These are phyloP conservation scores for Cossypha caffra DNA, from an alignment of 2,797 vertebrate species.

Conservation along the genomic window DNA sequence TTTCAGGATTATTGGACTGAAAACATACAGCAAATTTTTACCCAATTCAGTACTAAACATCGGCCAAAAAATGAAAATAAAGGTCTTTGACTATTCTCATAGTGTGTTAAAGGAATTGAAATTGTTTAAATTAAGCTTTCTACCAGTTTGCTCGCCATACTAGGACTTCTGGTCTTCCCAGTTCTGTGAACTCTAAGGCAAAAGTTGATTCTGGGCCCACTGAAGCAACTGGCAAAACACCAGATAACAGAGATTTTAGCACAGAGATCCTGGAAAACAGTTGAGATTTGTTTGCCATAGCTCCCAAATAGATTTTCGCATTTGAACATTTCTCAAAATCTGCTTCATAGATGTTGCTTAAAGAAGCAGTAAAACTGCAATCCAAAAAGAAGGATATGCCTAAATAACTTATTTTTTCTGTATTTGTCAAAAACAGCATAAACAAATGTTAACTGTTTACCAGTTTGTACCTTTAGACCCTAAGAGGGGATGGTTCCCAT, in stretches of 20 bases:
- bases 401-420: fast-evolving
- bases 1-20: not conserved
- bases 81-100: not conserved
- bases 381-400: not conserved
- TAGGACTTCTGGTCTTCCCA: not conserved
- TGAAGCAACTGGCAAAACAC: not conserved
- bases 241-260: not conserved
- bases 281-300: not conserved
- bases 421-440: not conserved
- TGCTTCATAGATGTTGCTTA: not conserved
- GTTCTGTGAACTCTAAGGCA: not conserved
- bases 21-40: not conserved
- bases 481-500: not conserved
- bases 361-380: not conserved
- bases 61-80: not conserved
- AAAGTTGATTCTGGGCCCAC: not conserved
- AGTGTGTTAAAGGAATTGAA: not conserved
- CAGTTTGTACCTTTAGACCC: not conserved
- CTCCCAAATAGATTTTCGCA: not conserved
- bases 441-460: not conserved
- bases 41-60: not conserved
- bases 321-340: not conserved
- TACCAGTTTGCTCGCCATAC: not conserved
- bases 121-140: not conserved
- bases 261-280: not conserved